Evolutionary conservation across 2,888 invertebrate genomes (phyloP).

Genomic region (Miltochrista miniata): DNA sequence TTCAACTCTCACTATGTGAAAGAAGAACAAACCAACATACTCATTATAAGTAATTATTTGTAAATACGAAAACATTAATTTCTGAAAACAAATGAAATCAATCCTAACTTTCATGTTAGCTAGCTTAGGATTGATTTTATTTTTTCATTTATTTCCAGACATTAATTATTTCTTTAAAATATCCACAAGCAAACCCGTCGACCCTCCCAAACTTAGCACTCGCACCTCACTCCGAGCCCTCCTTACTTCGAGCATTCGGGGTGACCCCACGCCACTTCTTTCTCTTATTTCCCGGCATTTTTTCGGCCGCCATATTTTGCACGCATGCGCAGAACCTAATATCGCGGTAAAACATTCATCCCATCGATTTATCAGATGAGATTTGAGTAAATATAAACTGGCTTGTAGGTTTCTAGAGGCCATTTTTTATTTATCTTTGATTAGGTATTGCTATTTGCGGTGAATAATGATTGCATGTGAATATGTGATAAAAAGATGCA

Average conservation of each 20-base stretch:
- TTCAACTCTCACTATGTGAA: no score
- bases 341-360: conserved; percentile 43
- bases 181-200: conserved; percentile 24
- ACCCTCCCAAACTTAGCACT: conserved; percentile 24
- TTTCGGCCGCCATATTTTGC: conserved; percentile 78
- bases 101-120: no score
- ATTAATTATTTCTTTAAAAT: background rate
- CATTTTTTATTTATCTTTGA: conserved; percentile 45
- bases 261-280: conserved; percentile 66
- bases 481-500: background rate
- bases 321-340: conserved; percentile 66
- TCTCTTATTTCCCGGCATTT: conserved; percentile 79
- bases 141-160: no score
- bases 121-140: no score
- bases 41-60: no score
- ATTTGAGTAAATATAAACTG: conserved; percentile 64
- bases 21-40: no score
- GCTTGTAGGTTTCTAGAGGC: conserved; percentile 45
- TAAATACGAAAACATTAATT: no score
- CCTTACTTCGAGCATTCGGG: conserved; percentile 59
- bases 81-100: no score
- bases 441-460: conserved; percentile 17
- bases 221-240: conserved; percentile 50
- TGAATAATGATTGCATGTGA: background rate
- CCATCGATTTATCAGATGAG: conserved; percentile 72